Conservation (phyloP, 2,797 vertebrate genomes). For the Myiotriccus ornatus region DNA sequence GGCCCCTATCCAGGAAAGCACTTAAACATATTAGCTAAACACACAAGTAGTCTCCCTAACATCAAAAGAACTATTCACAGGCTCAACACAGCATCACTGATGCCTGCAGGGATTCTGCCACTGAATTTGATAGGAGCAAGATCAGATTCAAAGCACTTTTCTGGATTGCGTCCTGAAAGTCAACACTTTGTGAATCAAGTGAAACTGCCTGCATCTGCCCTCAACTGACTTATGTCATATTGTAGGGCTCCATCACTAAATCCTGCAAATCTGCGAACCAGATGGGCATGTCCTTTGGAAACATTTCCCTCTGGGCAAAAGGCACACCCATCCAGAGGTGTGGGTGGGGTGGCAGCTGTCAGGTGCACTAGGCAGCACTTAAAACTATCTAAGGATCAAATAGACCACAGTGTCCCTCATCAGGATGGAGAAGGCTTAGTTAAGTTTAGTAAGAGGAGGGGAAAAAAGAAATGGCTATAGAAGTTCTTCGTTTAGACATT, state of each 20-base stretch:
- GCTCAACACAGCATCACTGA: not conserved
- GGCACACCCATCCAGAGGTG: not conserved
- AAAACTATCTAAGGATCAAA: not conserved
- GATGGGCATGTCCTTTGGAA: not conserved
- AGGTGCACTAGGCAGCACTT: not conserved
- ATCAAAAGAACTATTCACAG: conserved; percentile 8
- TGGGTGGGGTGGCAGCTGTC: not conserved
- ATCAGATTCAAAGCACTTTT: conserved; percentile 22
- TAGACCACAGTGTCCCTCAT: not conserved
- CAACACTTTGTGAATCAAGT: not conserved
- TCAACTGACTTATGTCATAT: not conserved
- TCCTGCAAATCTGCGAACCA: not conserved
- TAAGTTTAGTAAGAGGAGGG: not conserved
- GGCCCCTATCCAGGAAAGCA: conserved; percentile 15
- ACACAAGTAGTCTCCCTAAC: not conserved
- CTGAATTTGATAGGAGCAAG: conserved; percentile 8
- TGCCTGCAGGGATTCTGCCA: conserved; percentile 1
- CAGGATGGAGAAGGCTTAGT: not conserved
- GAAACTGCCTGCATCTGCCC: not conserved
- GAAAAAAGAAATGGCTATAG: accelerated
- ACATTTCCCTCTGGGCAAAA: not conserved
- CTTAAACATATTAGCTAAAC: conserved; percentile 18
- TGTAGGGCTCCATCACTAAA: not conserved
- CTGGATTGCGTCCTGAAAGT: not conserved
- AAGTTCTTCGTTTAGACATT: not conserved